phyloP scores from a whole-genome alignment of 2,113 vertebrate genomes.

The Varanus komodoensis region DNA sequence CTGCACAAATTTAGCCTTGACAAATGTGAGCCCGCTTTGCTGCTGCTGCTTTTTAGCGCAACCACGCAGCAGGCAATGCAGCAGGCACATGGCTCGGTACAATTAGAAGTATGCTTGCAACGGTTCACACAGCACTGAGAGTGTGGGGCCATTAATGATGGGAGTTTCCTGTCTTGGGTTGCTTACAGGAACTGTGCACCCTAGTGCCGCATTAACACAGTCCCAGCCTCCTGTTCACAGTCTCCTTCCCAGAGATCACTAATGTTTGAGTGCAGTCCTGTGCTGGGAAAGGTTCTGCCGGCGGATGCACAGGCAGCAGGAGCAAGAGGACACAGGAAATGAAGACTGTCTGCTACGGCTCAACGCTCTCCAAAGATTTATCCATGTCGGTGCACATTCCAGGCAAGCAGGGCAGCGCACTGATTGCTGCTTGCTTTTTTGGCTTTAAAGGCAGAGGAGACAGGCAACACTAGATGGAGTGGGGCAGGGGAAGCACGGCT shows the following conservation, averaged over 20 bases:
- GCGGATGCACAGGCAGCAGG: not conserved
- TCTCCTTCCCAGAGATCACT: not conserved
- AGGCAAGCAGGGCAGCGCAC: rapidly evolving
- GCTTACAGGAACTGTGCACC: not conserved
- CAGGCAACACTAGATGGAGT: not conserved
- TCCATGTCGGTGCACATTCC: rapidly evolving
- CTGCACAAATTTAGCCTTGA: not conserved
- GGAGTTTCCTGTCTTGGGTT: not conserved
- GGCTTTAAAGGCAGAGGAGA: rapidly evolving
- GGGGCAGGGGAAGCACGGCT: too few species aligned
- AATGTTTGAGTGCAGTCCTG: not conserved
- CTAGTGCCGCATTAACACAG: not conserved
- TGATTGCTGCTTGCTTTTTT: rapidly evolving
- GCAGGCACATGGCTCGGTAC: not conserved
- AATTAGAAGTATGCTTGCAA: not conserved
- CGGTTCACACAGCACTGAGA: not conserved
- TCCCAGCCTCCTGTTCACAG: not conserved
- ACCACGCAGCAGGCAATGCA: not conserved
- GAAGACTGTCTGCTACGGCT: conserved; percentile 12
- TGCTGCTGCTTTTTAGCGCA: not conserved
- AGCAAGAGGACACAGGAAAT: not conserved
- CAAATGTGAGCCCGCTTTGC: too few species aligned
- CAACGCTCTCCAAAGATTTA: not conserved
- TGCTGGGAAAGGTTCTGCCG: not conserved
- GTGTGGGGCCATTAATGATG: not conserved